These are phyloP conservation scores for Nesometra sesokonis DNA, from an alignment of 35 echinoderm and acorn worm species.

Conservation along the genomic window DNA sequence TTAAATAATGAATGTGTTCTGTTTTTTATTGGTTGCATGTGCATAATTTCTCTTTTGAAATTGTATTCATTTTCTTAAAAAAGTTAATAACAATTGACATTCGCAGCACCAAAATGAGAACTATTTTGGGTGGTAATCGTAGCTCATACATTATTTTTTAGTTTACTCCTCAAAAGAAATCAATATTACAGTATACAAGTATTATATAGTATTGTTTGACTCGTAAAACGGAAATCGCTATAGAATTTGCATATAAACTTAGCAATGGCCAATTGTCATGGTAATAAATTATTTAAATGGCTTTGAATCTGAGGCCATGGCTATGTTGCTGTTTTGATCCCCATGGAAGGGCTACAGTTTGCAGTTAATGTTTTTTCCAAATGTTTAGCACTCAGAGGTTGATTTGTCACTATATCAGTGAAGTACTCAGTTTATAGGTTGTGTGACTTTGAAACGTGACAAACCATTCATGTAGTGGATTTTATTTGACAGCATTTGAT, in stretches of 20 bases:
- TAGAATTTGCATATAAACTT: neutral
- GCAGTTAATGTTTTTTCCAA: neutral
- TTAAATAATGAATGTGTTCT: too few species aligned
- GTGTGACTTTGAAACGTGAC: neutral
- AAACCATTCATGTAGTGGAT: neutral
- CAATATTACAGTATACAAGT: too few species aligned
- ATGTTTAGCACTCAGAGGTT: neutral
- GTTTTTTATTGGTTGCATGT: too few species aligned
- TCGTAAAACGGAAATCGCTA: too few species aligned
- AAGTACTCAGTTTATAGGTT: neutral
- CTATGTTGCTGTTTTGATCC: neutral
- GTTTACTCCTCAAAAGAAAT: too few species aligned
- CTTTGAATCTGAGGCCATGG: neutral
- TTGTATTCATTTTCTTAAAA: too few species aligned
- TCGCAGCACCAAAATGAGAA: too few species aligned
- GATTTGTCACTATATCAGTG: neutral
- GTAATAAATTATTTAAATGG: neutral
- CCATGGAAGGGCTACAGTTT: neutral
- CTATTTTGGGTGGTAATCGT: too few species aligned
- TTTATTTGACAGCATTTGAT: neutral
- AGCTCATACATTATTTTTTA: too few species aligned
- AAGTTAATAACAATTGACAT: too few species aligned
- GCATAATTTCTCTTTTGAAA: too few species aligned
- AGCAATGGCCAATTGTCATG: neutral
- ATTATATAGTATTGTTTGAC: too few species aligned